Conservation (phyloP, 2,888 invertebrate species). For the Conistra vaccinii region DNA sequence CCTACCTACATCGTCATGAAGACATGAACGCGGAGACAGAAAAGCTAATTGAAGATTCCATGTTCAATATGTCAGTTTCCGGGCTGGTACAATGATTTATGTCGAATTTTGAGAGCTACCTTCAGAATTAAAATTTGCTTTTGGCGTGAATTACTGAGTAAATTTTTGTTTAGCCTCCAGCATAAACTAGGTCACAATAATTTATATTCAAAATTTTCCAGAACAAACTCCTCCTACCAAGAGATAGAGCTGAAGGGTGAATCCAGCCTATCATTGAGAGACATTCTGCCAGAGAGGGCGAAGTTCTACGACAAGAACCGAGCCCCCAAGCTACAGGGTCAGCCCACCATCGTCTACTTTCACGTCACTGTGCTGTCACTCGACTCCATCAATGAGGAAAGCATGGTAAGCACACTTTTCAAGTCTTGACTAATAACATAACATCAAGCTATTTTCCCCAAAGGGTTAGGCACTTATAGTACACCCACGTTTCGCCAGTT, state of each 20-base stretch:
- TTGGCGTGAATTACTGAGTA: no score
- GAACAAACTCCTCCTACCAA: conserved; percentile 86
- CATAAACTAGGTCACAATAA: no score
- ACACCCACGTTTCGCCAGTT: no score
- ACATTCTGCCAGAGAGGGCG: conserved; percentile 95
- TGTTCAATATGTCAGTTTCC: not conserved
- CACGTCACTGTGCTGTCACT: conserved; percentile 97
- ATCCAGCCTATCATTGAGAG: conserved; percentile 93
- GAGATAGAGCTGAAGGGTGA: conserved; percentile 86
- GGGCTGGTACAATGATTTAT: not conserved
- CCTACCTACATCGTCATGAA: not conserved
- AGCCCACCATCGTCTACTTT: conserved; percentile 97
- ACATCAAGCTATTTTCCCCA: no score
- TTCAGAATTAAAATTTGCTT: no score
- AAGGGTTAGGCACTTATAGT: no score
- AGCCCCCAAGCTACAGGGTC: conserved; percentile 96
- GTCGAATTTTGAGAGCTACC: not conserved
- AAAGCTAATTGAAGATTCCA: not conserved
- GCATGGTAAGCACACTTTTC: conserved; percentile 92
- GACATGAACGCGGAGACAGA: not conserved
- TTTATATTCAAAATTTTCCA: conserved; percentile 60
- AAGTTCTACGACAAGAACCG: conserved; percentile 97
- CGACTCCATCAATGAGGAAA: conserved; percentile 98
- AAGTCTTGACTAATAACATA: not conserved
- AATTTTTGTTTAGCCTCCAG: no score